Conservation (phyloP, 2,113 vertebrate genomes). For the Mastomys coucha region DNA sequence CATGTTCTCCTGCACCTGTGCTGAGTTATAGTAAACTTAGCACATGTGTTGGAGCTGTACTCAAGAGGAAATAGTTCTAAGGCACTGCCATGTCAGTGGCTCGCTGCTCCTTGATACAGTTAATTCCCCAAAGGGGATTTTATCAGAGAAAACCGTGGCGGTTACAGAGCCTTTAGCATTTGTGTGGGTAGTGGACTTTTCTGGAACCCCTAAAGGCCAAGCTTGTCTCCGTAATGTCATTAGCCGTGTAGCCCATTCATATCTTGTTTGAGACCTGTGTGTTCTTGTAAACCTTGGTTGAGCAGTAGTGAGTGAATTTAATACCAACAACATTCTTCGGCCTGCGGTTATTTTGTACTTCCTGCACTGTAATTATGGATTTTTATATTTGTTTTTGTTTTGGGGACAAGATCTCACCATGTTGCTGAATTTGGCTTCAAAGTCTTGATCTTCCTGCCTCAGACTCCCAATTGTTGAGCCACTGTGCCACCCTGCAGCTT, state of each 20-base stretch:
- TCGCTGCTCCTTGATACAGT: not conserved
- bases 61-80: not conserved
- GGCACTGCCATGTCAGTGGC: not conserved
- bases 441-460: not conserved
- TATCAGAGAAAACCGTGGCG: not conserved
- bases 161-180: not conserved
- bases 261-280: not conserved
- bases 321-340: not conserved
- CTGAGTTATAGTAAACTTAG: constrained; percentile 16
- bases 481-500: not conserved
- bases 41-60: not conserved
- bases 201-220: constrained; percentile 5
- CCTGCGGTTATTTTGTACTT: not conserved
- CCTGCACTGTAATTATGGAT: not conserved
- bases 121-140: constrained; percentile 14
- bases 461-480: not conserved
- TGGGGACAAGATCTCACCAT: not conserved
- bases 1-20: constrained; percentile 28
- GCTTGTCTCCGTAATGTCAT: not conserved
- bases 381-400: not conserved
- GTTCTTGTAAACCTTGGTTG: not conserved
- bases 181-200: not conserved
- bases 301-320: not conserved
- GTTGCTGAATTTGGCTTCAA: not conserved
- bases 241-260: not conserved